Evolutionary conservation across 2,888 invertebrate genomes (phyloP).

Genomic region (Diaperis boleti): DNA sequence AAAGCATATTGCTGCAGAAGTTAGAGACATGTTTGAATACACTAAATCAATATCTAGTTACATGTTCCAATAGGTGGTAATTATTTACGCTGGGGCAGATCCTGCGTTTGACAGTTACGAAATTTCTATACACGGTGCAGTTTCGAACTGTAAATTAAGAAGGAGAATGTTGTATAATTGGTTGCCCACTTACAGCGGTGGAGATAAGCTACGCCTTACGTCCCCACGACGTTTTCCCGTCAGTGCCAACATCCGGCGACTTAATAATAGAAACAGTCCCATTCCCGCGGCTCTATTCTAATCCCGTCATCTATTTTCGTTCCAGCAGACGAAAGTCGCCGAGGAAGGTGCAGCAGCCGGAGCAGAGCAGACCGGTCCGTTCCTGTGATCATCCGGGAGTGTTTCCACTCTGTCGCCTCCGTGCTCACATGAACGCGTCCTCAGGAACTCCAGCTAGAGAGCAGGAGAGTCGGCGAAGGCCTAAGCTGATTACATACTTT

Average conservation of each 20-base stretch:
- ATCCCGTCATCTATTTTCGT: constrained; percentile 25
- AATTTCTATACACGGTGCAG: constrained; percentile 52
- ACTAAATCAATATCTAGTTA: constrained; percentile 56
- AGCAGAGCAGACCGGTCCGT: constrained; percentile 30
- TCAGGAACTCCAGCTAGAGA: constrained; percentile 59
- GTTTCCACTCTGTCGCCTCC: constrained; percentile 63
- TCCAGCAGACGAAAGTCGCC: constrained; percentile 29
- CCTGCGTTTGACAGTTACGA: constrained; percentile 54
- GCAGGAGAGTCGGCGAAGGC: constrained; percentile 46
- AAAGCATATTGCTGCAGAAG: constrained; percentile 44
- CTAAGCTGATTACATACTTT: constrained; percentile 66
- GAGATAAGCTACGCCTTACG: too few relatives aligned
- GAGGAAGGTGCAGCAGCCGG: constrained; percentile 37
- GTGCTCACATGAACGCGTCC: constrained; percentile 63
- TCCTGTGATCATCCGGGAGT: constrained; percentile 61
- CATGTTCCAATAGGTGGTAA: constrained; percentile 56
- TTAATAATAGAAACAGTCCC: too few relatives aligned
- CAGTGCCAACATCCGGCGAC: too few relatives aligned
- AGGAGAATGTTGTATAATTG: too few relatives aligned
- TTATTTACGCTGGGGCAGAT: constrained; percentile 53
- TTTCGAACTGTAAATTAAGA: too few relatives aligned
- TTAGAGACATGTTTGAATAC: constrained; percentile 46
- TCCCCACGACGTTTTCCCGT: too few relatives aligned
- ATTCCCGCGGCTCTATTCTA: too few relatives aligned
- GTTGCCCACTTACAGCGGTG: too few relatives aligned